Percentiles rank a stretch among this genome's conserved stretches.
These are phyloP conservation scores for Circaetus gallicus DNA, from an alignment of 2,113 vertebrate species.

Conservation along the genomic window DNA sequence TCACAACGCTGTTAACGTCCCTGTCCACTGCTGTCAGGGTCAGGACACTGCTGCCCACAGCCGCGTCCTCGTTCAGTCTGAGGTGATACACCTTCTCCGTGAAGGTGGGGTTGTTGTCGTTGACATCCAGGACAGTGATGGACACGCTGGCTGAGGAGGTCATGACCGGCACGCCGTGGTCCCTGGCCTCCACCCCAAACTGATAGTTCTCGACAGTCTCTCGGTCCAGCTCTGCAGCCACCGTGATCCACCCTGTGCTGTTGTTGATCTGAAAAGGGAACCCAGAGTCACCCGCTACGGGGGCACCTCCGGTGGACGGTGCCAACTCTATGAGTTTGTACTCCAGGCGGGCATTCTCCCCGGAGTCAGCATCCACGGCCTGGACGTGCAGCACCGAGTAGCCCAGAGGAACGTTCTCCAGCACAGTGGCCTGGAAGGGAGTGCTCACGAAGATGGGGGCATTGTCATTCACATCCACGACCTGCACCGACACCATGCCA, in stretches of 20 bases:
- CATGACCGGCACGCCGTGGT: constrained; percentile 85
- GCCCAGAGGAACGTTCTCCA: constrained; percentile 89
- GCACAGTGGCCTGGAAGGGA: constrained; percentile 91
- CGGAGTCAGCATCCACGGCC: constrained; percentile 90
- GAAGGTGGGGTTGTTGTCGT: constrained; percentile 91
- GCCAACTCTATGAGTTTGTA: constrained; percentile 84
- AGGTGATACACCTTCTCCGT: constrained; percentile 88
- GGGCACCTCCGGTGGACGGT: background rate
- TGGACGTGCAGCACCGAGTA: constrained; percentile 94
- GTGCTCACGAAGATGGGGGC: constrained; percentile 97
- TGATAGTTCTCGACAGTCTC: constrained; percentile 89
- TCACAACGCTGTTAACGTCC: constrained; percentile 93
- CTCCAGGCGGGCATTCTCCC: constrained; percentile 88
- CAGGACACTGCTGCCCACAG: constrained; percentile 91
- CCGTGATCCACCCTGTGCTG: constrained; percentile 94
- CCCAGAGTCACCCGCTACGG: background rate
- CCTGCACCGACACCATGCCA: constrained; percentile 90
- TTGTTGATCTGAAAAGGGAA: constrained; percentile 95
- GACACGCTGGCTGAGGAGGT: constrained; percentile 93
- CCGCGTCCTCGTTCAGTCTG: constrained; percentile 90
- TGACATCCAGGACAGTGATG: constrained; percentile 91
- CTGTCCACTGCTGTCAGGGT: constrained; percentile 87
- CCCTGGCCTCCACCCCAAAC: constrained; percentile 91
- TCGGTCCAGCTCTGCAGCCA: constrained; percentile 85
- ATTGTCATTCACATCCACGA: constrained; percentile 94